These are phyloP conservation scores for Zaprionus ghesquierei DNA, from an alignment of 1,140 invertebrate species.

Conservation along the genomic window DNA sequence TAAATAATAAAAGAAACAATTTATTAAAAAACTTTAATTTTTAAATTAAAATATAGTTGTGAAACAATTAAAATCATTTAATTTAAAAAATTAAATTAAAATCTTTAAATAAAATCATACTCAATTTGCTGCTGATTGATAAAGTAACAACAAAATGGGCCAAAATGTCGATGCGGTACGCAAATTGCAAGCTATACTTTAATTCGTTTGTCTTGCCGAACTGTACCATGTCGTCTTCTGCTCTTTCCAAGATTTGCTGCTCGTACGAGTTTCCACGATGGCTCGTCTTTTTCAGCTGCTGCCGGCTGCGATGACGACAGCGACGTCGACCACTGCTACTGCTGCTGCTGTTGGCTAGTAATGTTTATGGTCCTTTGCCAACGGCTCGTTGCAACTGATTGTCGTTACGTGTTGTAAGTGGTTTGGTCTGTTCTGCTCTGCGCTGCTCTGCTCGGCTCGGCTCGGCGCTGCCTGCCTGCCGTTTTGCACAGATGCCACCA, in stretches of 20 bases:
- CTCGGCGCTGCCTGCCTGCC: slow-evolving; percentile 22
- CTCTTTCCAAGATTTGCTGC: slow-evolving; percentile 37
- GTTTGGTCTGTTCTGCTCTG: slow-evolving; percentile 71
- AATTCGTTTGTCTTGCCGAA: no score
- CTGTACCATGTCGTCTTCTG: slow-evolving; percentile 17
- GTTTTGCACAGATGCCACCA: slow-evolving; percentile 17
- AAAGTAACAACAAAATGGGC: slow-evolving; percentile 31
- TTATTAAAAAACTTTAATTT: no score
- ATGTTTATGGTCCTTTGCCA: slow-evolving; percentile 72
- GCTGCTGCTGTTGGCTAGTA: slow-evolving; percentile 45
- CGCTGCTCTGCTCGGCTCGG: no score
- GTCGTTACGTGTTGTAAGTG: slow-evolving; percentile 80
- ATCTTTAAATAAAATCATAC: no score
- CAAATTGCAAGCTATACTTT: slow-evolving; percentile 65
- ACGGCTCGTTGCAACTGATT: slow-evolving; percentile 73
- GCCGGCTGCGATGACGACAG: slow-evolving; percentile 48
- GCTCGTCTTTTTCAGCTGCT: slow-evolving; percentile 27
- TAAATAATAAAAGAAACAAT: no score
- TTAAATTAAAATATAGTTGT: no score
- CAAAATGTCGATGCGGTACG: slow-evolving; percentile 72
- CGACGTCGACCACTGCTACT: slow-evolving; percentile 5
- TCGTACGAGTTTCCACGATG: slow-evolving; percentile 25
- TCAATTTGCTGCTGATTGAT: no score
- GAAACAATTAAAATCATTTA: no score
- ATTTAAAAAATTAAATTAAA: no score